A percentile compares a stretch with the other conserved stretches of the same genome.
Conservation (phyloP, 2,888 invertebrate species). For the Sinhomidia bicolor region DNA sequence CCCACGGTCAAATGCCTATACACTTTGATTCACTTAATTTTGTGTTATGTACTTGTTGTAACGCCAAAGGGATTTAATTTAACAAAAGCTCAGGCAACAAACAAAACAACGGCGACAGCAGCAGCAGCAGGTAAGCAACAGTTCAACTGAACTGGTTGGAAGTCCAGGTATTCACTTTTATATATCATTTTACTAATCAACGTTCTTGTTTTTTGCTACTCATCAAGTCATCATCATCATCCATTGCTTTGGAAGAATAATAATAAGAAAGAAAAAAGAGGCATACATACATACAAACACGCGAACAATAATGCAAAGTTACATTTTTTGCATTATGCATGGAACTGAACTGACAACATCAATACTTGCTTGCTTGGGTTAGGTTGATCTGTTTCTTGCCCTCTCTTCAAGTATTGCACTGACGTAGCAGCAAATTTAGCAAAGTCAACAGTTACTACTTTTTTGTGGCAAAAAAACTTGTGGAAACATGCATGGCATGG, state of each 20-base stretch:
- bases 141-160: conserved; percentile 62
- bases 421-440: neutral
- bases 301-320: too few relatives aligned
- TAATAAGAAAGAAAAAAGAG: neutral
- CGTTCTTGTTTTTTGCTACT: conserved; percentile 28
- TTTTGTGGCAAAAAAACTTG: conserved; percentile 25
- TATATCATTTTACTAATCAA: conserved; percentile 32
- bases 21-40: neutral
- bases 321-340: neutral
- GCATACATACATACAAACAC: neutral
- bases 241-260: too few relatives aligned
- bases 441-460: conserved; percentile 1
- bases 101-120: neutral
- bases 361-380: too few relatives aligned
- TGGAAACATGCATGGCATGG: conserved; percentile 13
- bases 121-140: conserved; percentile 44
- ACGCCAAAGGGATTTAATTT: neutral
- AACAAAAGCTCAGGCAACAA: neutral
- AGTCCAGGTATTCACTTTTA: conserved; percentile 64
- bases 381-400: conserved; percentile 33
- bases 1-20: neutral
- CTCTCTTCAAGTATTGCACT: conserved; percentile 29
- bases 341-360: neutral
- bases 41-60: neutral
- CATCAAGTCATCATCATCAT: neutral